These are phyloP conservation scores for Spermophilus dauricus DNA, from an alignment of 2,113 vertebrate genomes.

Conservation along the genomic window DNA sequence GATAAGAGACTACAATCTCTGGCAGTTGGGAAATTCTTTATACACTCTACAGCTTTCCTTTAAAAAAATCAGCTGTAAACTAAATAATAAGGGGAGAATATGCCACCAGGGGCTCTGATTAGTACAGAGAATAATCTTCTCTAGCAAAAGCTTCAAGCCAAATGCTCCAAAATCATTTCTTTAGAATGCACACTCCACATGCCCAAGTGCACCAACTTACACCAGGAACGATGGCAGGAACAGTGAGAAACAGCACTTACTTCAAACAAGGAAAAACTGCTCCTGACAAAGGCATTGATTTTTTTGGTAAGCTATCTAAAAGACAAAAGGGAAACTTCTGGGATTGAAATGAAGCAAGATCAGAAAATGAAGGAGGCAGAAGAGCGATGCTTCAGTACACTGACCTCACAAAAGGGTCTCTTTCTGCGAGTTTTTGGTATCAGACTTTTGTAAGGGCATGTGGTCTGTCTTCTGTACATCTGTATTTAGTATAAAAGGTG, in stretches of 20 bases:
- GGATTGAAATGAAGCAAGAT: conserved; percentile 10
- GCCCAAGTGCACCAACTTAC: background rate
- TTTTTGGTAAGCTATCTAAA: background rate
- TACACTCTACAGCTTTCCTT: background rate
- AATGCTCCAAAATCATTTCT: background rate
- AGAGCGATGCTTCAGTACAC: background rate
- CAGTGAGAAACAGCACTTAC: conserved; percentile 1
- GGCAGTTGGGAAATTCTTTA: background rate
- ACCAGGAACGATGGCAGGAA: conserved; percentile 12
- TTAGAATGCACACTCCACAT: background rate
- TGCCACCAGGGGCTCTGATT: background rate
- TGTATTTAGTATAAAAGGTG: background rate
- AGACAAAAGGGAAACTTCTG: background rate
- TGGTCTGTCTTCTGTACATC: too few species aligned
- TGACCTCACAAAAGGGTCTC: background rate
- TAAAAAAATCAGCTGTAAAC: background rate
- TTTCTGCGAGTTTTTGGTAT: background rate
- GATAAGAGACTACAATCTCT: background rate
- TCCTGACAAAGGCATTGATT: conserved; percentile 16
- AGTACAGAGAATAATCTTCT: background rate
- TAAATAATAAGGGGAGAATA: background rate
- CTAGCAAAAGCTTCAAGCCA: background rate
- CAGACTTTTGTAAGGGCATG: background rate
- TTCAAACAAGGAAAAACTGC: conserved; percentile 44
- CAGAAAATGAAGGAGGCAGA: background rate